These are phyloP conservation scores for Corythornis cristatus DNA, from an alignment of 2,113 vertebrate species.

Conservation along the genomic window DNA sequence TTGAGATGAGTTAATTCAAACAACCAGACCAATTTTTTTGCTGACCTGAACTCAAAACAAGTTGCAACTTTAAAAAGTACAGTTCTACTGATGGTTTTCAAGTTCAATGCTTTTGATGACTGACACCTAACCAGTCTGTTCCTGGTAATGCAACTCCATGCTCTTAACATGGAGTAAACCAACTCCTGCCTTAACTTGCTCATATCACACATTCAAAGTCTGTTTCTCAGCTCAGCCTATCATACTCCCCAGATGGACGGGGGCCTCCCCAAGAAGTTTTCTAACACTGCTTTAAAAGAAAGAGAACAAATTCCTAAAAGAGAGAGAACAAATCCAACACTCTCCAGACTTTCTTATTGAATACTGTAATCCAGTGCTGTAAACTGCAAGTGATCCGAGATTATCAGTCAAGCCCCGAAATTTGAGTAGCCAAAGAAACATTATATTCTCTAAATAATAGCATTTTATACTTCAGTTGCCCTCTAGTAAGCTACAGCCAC, in stretches of 20 bases:
- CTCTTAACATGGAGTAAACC: not conserved
- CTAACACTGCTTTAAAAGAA: not conserved
- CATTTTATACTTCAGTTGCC: not conserved
- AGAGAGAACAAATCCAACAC: not conserved
- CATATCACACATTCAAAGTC: not conserved
- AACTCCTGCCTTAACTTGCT: not conserved
- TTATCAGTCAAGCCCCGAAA: not conserved
- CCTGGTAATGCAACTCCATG: not conserved
- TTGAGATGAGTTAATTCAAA: not conserved
- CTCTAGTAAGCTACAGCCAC: not conserved
- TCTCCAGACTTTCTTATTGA: not conserved
- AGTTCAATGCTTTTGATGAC: not conserved
- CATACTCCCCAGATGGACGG: not conserved
- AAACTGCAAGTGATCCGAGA: not conserved
- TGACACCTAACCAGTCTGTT: not conserved
- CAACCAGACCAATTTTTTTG: not conserved
- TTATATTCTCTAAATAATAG: not conserved
- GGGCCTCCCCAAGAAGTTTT: not conserved
- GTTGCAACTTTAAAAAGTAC: not conserved
- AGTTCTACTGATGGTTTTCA: not conserved
- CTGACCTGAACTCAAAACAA: not conserved
- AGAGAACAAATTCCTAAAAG: not conserved
- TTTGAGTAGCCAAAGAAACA: not conserved
- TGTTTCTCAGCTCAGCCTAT: not conserved
- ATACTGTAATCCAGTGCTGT: not conserved